A percentile compares a stretch with the other conserved stretches of the same genome.
These are phyloP conservation scores for Nesogale talazaci DNA, from an alignment of 2,113 vertebrate species.

Conservation along the genomic window DNA sequence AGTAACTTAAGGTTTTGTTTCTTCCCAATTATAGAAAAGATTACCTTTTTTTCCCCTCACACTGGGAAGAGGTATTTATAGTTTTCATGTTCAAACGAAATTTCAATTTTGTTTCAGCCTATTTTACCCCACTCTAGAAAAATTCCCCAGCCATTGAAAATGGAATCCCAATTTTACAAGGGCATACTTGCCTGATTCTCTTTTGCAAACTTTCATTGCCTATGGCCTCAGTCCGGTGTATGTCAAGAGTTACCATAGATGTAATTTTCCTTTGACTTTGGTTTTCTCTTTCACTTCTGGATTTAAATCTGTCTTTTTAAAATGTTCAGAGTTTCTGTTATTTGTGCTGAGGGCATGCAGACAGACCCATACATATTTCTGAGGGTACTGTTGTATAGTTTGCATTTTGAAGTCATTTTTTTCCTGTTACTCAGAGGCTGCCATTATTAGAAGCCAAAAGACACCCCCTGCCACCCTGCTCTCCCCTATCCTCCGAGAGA, in stretches of 20 bases:
- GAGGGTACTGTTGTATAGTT: neutral
- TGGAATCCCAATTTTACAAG: conserved; percentile 66
- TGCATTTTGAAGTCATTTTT: neutral
- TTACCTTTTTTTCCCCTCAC: conserved; percentile 38
- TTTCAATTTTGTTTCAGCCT: conserved; percentile 67
- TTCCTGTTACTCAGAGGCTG: neutral
- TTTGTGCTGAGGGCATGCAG: neutral
- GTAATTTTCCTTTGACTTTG: conserved; percentile 46
- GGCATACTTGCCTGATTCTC: conserved; percentile 52
- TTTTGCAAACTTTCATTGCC: conserved; percentile 58
- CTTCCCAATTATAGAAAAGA: conserved; percentile 37
- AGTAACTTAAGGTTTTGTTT: conserved; percentile 64
- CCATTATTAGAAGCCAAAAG: neutral
- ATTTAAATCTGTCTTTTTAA: neutral
- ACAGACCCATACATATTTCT: neutral
- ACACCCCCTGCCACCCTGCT: neutral
- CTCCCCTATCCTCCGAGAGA: neutral
- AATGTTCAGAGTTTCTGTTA: neutral
- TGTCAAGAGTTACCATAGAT: conserved; percentile 28
- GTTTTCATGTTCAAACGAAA: conserved; percentile 57
- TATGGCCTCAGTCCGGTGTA: conserved; percentile 59
- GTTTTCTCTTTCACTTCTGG: neutral
- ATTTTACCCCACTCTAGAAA: conserved; percentile 48
- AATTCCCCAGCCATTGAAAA: conserved; percentile 35
- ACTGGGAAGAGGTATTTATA: conserved; percentile 61